Evolutionary conservation across 2,888 invertebrate species (phyloP), one percentile per base, ranked within the genome.

Genomic region (Phortica magna): DNA sequence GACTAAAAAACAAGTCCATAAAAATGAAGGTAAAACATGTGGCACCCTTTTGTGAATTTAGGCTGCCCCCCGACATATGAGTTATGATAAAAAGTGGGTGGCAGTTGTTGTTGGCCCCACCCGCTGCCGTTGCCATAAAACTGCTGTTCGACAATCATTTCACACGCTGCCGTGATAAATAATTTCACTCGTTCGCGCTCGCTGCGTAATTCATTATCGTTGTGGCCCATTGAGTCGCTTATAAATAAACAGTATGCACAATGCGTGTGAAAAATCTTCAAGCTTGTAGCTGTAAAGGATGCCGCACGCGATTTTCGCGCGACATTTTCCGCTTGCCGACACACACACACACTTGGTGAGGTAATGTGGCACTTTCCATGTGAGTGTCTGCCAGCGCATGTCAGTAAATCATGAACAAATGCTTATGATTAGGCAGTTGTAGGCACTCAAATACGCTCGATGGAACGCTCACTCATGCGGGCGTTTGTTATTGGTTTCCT

Each of bases 221-320:
- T 81, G 84, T 78, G 85, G 82, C 83, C 75, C 84, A 83, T 81
- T 84, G 79, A 76, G 79, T 77, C 78, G 83, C 82, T 83, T 82
- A 86, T 64, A 75, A 68, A 67, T 79, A 81, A 83, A 83, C 81
- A 80, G 79, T 48, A 31, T 31, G 75, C 78, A 82, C 81, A 48
- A 61, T 80, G 86, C 87, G 88, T 86, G 86, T 87, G 88, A 88
- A 87, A 88, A 85, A 84, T 79, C 82, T 31, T 31, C 31, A 31
- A 79, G 82, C 87, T 88, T 86, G n/a, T n/a, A n/a, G n/a, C n/a
- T n/a, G n/a, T 77, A 86, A 86, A 86, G 87, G 86, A 87, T 83
- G 86, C 86, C 86, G 86, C 78, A 61, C 61, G 61, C 76, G 79
- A 81, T 81, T 78, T 83, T 77, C 79, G 77, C 77, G 79, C 75